These are phyloP conservation scores for Apaloderma vittatum DNA, from an alignment of 2,113 vertebrate genomes.

Conservation along the genomic window DNA sequence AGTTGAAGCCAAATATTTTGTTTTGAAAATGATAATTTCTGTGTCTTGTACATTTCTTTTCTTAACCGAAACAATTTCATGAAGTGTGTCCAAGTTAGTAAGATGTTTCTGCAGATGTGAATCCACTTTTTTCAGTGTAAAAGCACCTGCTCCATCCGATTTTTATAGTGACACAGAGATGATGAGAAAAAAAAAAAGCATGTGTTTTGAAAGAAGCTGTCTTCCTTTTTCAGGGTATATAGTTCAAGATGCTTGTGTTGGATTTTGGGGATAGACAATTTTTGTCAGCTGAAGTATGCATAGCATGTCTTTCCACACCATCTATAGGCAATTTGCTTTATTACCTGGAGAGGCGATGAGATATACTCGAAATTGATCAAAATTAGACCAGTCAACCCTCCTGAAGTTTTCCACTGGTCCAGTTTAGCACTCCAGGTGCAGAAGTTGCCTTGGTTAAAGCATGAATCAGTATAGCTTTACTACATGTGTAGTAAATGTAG, in stretches of 20 bases:
- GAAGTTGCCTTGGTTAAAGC: background rate
- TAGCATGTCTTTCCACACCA: background rate
- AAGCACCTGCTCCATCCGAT: background rate
- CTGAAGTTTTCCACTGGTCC: background rate
- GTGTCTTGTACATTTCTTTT: background rate
- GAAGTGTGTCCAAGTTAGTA: background rate
- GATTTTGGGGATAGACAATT: background rate
- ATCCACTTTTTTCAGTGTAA: background rate
- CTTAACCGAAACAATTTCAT: background rate
- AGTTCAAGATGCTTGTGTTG: background rate
- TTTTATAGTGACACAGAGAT: background rate
- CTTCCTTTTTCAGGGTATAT: background rate
- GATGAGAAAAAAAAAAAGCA: background rate
- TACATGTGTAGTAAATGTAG: background rate
- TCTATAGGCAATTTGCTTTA: slow-evolving; percentile 22
- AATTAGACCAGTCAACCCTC: background rate
- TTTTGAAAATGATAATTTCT: background rate
- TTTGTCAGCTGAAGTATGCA: background rate
- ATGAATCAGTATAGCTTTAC: background rate
- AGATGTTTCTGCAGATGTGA: background rate
- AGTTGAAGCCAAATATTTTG: background rate
- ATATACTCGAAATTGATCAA: background rate
- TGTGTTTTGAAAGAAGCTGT: background rate
- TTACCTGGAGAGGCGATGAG: background rate
- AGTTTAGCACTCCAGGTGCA: background rate